Conservation (phyloP, 1,140 invertebrate genomes). For the Idris sp. region DNA sequence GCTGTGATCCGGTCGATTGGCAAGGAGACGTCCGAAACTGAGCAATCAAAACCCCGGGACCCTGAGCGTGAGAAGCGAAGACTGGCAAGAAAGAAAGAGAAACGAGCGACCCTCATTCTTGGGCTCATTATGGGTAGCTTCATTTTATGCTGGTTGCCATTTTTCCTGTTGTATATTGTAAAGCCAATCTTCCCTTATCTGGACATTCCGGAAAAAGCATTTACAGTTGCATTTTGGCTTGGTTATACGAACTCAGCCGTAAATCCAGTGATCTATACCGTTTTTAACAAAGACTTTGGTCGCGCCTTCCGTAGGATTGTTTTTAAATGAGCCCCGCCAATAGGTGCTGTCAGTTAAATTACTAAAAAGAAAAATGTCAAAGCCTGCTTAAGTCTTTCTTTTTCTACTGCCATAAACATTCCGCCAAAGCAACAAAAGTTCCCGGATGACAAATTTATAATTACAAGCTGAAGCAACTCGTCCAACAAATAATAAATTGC, state of each 20-base stretch:
- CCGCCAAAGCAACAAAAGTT: slow-evolving; percentile 29
- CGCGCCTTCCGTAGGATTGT: slow-evolving; percentile 95
- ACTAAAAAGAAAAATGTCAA: slow-evolving; percentile 24
- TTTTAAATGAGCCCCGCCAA: slow-evolving; percentile 86
- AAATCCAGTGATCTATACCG: slow-evolving; percentile 98
- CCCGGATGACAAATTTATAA: neutral
- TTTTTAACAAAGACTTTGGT: slow-evolving; percentile 99
- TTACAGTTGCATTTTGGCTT: slow-evolving; percentile 98
- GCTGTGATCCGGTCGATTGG: slow-evolving; percentile 62
- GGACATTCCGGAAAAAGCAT: slow-evolving; percentile 89
- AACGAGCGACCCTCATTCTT: slow-evolving; percentile 96
- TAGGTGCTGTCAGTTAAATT: neutral
- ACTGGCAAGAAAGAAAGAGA: slow-evolving; percentile 97
- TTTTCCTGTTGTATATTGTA: slow-evolving; percentile 96
- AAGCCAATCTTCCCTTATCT: slow-evolving; percentile 88
- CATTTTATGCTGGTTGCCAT: slow-evolving; percentile 99
- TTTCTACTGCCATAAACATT: slow-evolving; percentile 60
- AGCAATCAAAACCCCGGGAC: slow-evolving; percentile 85
- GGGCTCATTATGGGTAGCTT: slow-evolving; percentile 99
- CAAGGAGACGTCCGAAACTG: slow-evolving; percentile 76
- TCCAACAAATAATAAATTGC: slow-evolving; percentile 10
- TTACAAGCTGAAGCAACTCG: slow-evolving; percentile 8
- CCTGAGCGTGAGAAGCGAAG: slow-evolving; percentile 95
- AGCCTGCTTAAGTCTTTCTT: slow-evolving; percentile 54
- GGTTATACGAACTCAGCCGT: slow-evolving; percentile 99